Percentiles rank a stretch among this genome's conserved stretches.
Conservation (phyloP, 2,113 vertebrate species). For the Pterocles orientalis region DNA sequence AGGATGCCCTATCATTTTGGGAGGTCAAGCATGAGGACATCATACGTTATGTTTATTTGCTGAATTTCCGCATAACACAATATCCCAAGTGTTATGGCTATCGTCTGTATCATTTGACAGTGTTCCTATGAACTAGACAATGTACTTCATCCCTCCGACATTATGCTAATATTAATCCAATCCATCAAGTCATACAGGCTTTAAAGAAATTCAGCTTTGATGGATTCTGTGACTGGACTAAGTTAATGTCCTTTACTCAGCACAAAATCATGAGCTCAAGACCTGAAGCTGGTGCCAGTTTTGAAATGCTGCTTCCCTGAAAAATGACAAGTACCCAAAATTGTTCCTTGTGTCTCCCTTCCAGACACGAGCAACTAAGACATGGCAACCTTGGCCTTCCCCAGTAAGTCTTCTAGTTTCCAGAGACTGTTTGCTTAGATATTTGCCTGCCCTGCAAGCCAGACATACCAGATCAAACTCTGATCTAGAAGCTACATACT, state of each 20-base stretch:
- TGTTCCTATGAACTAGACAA: neutral
- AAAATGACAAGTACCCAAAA: neutral
- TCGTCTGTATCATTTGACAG: constrained; percentile 24
- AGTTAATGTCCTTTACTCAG: neutral
- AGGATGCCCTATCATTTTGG: neutral
- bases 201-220: neutral
- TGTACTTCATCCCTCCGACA: neutral
- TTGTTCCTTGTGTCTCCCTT: neutral
- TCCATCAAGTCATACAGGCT: constrained; percentile 5
- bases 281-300: neutral
- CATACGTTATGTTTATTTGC: constrained; percentile 15
- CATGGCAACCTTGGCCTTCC: neutral
- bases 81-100: neutral
- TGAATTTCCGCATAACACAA: neutral
- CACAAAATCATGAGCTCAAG: neutral
- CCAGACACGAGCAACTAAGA: neutral
- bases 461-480: neutral
- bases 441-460: neutral
- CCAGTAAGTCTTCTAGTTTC: neutral
- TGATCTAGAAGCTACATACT: neutral
- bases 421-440: neutral
- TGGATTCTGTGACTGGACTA: neutral
- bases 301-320: neutral
- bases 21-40: neutral
- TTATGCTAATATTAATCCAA: constrained; percentile 46